phyloP scores from a whole-genome alignment of 1,140 invertebrate species.

The Drosophila setifemur region DNA sequence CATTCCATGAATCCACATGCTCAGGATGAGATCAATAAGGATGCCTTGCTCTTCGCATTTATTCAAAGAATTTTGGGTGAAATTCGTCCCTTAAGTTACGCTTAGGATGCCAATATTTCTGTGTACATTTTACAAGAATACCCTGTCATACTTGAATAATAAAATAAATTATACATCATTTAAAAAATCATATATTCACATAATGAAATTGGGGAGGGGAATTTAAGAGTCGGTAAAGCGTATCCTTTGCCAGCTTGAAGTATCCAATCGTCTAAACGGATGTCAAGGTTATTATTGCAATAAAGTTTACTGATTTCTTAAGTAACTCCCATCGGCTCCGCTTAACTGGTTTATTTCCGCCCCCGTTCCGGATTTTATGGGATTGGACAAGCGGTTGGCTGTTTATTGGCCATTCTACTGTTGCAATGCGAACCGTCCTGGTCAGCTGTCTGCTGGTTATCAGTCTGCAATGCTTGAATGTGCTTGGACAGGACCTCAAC shows the following conservation, averaged over 20 bases:
- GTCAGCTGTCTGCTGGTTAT: neutral
- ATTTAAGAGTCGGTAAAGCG: too few relatives aligned
- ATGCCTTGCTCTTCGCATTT: constrained; percentile 34
- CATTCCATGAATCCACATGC: constrained; percentile 49
- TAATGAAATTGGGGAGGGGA: too few relatives aligned
- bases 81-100: constrained; percentile 58
- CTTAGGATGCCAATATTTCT: constrained; percentile 29
- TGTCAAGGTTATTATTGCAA: neutral
- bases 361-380: neutral
- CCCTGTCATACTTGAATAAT: neutral
- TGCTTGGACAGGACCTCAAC: neutral
- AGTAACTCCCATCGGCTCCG: constrained; percentile 10
- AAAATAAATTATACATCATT: neutral
- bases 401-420: neutral
- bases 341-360: constrained; percentile 25
- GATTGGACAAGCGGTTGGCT: neutral
- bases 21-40: constrained; percentile 41
- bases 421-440: neutral
- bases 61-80: constrained; percentile 49
- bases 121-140: neutral
- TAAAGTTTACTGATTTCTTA: neutral
- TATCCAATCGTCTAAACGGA: neutral
- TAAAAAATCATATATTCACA: constrained; percentile 3
- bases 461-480: neutral
- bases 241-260: neutral